Base-by-base conservation (phyloP, 2,888 invertebrate species). In the Aleiodes leptofemur region DNA sequence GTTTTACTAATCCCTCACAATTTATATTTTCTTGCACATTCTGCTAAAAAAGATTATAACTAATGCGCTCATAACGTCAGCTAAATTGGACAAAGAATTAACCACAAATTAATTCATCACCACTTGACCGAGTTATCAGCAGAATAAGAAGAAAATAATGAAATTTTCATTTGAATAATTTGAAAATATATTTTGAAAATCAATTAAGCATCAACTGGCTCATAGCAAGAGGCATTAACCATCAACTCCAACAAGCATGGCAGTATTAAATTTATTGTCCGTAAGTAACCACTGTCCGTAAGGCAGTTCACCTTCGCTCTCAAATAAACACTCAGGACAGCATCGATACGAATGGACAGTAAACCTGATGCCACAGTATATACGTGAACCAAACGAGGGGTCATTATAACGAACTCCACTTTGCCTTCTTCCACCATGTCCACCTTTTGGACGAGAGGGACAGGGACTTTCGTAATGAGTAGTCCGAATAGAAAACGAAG, bases 361-460 rank as follows among this genome's bases (percentile, higher is more conserved):
- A 74, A 74, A 69, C 7, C 31, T 6, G 51, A 29, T 31, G 69
- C 66, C 34, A 34, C 5, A 31, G 31, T 31, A 38, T 59, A 34
- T 68, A 74, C 29, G 51, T 23, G 29, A 59, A 59, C 31, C 59
- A 50, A 69, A 68, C 72, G 69, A 64, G 79, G 82, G 85, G 84
- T 86, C 86, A 84, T 86, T 85, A 83, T 86, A 86, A 85, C 86
- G 86, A 86, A 85, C 83, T 83, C 82, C 82, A 79, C 79, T 84
- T 83, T 84, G 83, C 81, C 82, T 78, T 72, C 38, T 59, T 57
- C 71, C 73, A 72, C 61, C 50, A 34, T 64, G 69, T 61, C 69
- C 55, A 61, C 71, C 38, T 51, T 75, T 71, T 73, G 69, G 80
- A 78, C 74, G 78, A 61, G 73, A 77, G 38, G 61, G 70, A 68